Percentiles rank a stretch among this genome's conserved stretches.
phyloP scores from a whole-genome alignment of 2,113 vertebrate genomes.

The Indicator maculatus region DNA sequence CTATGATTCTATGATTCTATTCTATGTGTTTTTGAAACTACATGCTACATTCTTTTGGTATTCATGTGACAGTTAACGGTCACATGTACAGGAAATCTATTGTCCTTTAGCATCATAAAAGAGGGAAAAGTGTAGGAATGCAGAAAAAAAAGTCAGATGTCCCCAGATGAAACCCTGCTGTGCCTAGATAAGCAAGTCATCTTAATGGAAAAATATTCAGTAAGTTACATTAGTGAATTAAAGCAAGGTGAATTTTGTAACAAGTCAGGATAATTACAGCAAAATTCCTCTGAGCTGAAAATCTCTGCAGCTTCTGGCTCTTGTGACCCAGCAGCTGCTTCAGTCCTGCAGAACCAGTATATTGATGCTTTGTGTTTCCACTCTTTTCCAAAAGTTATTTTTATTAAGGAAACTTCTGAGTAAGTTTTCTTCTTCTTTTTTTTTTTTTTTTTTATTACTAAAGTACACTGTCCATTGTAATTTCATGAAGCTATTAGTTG shows the following conservation, averaged over 20 bases:
- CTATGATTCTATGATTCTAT: too few species aligned
- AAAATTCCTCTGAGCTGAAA: background rate
- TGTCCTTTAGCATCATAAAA: background rate
- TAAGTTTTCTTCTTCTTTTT: background rate
- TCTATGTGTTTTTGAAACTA: constrained; percentile 6
- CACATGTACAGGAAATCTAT: background rate
- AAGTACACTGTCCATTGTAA: background rate
- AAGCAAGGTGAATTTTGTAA: constrained; percentile 38
- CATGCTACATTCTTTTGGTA: background rate
- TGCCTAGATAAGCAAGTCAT: background rate
- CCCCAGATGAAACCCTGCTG: background rate
- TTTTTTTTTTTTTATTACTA: background rate
- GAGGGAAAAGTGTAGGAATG: background rate
- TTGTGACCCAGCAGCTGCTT: constrained; percentile 2
- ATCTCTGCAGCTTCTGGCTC: background rate
- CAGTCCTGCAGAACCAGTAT: background rate
- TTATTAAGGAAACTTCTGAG: background rate
- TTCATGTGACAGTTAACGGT: background rate
- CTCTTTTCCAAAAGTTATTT: background rate
- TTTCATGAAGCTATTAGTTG: background rate
- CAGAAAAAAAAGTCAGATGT: background rate
- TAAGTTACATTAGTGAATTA: background rate
- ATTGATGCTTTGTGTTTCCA: background rate
- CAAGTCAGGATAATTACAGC: constrained; percentile 16
- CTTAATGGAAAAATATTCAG: constrained; percentile 18